Evolutionary conservation across 2,888 invertebrate genomes (phyloP), one percentile per base, ranked within the genome.

Genomic region (Zygothrica quintamaculata): DNA sequence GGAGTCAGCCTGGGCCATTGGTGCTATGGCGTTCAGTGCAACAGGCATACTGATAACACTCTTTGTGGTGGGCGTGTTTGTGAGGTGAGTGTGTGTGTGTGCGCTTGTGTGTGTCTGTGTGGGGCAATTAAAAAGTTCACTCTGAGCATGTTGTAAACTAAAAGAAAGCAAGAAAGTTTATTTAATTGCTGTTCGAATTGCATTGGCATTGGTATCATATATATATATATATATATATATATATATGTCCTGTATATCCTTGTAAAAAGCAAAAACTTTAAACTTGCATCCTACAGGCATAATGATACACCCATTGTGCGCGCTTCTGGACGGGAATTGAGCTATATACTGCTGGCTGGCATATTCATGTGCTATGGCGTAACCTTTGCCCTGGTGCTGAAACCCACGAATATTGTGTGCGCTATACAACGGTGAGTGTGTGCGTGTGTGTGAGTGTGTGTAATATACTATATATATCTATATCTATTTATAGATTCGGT

Each of bases 301-400:
- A 96, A 98, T 91, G 95, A 97, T 76, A 99, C 99, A 0, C 98
- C 99, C 0, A 97, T 99, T 46, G 99, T 99, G n/a, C 94, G 98
- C 74, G 98, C 99, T 31, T 97, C 98, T 11, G 98, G 98, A 31
- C 92, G 96, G 39, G 97, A 97, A 91, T 92, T 97, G 56, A 96
- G 96, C 66, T 98, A 98, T 91, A 96, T 99, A 33, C 94, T 99
- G 36, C 93, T 99, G 69, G 95, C 94, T 33, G 98, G 98, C 1
- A 96, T 97, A 78, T 93, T 97, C 74, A 95, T 97, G 93, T 98
- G 98, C 91, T 98, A 98, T 92, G 94, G 95, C 60, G 96, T 98
- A 70, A 98, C 98, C 40, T 99, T 98, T 91, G 95, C 96, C 2
- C 93, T 99, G 25, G 96, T 99, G 48, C 93, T 98, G 70, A 93